Evolutionary conservation across 2,888 invertebrate genomes (phyloP), one percentile per base, ranked within the genome.

Genomic region (Lepetodrilus schrolli): DNA sequence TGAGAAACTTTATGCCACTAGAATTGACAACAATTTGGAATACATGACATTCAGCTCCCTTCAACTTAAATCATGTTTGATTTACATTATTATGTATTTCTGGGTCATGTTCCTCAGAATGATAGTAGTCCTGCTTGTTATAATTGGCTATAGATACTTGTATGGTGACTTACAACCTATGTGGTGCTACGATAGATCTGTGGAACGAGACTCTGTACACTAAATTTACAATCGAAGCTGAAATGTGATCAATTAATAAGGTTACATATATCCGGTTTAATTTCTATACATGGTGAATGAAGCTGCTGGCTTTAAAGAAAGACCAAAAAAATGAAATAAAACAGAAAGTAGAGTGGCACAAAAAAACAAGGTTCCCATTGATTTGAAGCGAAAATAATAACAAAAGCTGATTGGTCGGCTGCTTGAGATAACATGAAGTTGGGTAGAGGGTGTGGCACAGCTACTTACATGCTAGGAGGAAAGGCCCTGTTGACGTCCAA

Each of bases 221-320:
- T 20, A n/a, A 48, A 1, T 48, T 48, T 48, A n/a, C 2, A 3
- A 21, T 4, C 21, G 17, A n/a, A 48, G 48, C 26, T 30, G 8
- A 30, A n/a, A n/a, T n/a, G n/a, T n/a, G n/a, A n/a, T n/a, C n/a
- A n/a, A n/a, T n/a, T n/a, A n/a, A n/a, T n/a, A n/a, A n/a, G n/a
- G n/a, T n/a, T n/a, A n/a, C n/a, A n/a, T n/a, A n/a, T n/a, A n/a
- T n/a, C n/a, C n/a, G n/a, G n/a, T n/a, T n/a, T n/a, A n/a, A n/a
- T n/a, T n/a, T 3, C 43, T 43, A n/a, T 43, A n/a, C 38, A 66
- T 66, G 36, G 66, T 66, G 38, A 66, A 34, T 66, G 38, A 66
- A 66, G 38, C 68, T 68, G 68, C 68, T 68, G 68, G 68, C 26
- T 43, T 26, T 34, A 65, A 17, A 17, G 36, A 65, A 65, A 65